Conservation (phyloP, 2,888 invertebrate species). For the Brachypalpus laphriformis region DNA sequence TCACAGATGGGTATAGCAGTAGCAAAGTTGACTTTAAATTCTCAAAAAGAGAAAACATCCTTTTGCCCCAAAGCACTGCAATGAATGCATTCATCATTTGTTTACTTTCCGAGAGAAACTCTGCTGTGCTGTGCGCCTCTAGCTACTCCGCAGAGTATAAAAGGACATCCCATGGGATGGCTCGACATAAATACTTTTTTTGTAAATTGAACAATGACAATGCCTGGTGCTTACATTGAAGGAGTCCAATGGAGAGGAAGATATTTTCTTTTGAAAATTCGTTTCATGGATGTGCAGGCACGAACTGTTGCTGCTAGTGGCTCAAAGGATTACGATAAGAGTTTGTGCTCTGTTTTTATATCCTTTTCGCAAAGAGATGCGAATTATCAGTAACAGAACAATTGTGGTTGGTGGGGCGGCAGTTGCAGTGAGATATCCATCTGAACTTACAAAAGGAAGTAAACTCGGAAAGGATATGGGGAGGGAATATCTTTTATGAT, state of each 20-base stretch:
- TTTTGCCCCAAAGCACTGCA: neutral
- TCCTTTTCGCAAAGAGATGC: constrained; percentile 18
- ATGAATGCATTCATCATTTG: constrained; percentile 43
- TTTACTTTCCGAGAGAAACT: constrained; percentile 20
- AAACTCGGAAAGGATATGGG: neutral
- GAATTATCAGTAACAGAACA: constrained; percentile 18
- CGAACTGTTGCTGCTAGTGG: constrained; percentile 49
- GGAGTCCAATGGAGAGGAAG: constrained; percentile 15
- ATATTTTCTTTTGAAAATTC: constrained; percentile 28
- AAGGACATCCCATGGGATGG: constrained; percentile 47
- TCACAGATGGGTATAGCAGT: constrained; percentile 2
- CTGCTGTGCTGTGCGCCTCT: neutral
- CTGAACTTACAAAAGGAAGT: neutral
- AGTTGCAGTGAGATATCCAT: constrained; percentile 11
- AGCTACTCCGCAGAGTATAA: constrained; percentile 29
- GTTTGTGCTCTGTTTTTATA: neutral
- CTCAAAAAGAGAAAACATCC: neutral
- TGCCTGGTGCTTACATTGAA: neutral
- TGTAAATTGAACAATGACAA: constrained; percentile 47
- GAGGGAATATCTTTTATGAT: neutral
- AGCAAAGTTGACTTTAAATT: constrained; percentile 44
- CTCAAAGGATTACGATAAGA: constrained; percentile 59
- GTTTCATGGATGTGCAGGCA: constrained; percentile 12
- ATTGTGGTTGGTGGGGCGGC: neutral
- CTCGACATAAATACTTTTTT: constrained; percentile 48